Base-by-base conservation (phyloP, 2,113 vertebrate genomes). In the Oryzias celebensis region DNA sequence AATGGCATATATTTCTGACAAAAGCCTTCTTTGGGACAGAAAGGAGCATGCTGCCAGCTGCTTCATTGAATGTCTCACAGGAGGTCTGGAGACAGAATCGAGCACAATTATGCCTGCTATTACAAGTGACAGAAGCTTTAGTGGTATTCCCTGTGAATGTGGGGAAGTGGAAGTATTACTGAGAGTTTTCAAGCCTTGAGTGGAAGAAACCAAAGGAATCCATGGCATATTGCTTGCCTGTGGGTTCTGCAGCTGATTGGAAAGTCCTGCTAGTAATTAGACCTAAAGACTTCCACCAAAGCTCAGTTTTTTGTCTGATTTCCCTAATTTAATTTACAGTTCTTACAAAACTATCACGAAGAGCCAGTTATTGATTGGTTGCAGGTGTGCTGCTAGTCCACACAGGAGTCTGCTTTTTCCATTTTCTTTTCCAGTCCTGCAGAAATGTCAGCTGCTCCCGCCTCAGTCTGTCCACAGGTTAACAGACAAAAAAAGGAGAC, bases 221-320 rank as follows among this genome's bases (percentile, higher is more conserved):
- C 62, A 52, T 63, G 67, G 63, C 77, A 78, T 81, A 82, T 75
- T 69, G 71, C 75, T 81, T 84, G 77, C 69, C 46, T 42, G 70
- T 75, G 73, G 79, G 86, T 91, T 86, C 85, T 81, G 85, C 73
- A 66, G 51, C 76, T 85, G 80, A 86, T 80, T 86, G 73, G 73
- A 83, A 82, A 74, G 77, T 89, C 83, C 65, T 80, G 62, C 73
- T 76, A 42, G 58, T 90, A 83, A 90, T 90, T 88, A 87, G 83
- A 67, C 80, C 72, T 73, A 71, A 86, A 68, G 52, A 63, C 66
- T 82, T 83, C 63, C 12, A 74, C 72, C 71, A 73, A 78, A 68
- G 8, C 69, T 65, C 65, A 69, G 50, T 49, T 78, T 73, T 78
- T 77, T 58, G 10, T 10, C 67, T 76, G 73, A 80, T 81, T 74